phyloP scores from a whole-genome alignment of 2,888 invertebrate genomes.

The Sturmia bella region DNA sequence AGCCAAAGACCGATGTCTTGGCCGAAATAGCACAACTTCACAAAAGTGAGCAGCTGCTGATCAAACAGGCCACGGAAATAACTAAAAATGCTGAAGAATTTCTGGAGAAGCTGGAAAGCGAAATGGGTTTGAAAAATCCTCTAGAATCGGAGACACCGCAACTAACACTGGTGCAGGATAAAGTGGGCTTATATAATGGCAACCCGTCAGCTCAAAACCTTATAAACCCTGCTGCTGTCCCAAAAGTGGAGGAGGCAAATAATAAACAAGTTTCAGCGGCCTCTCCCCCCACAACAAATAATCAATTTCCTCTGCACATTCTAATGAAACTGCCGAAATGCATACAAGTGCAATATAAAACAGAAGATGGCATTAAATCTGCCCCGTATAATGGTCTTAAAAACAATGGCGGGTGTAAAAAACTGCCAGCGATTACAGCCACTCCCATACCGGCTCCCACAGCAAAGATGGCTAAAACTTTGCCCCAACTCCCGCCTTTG shows the following conservation, averaged over 20 bases:
- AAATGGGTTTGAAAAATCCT: constrained; percentile 65
- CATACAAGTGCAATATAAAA: constrained; percentile 67
- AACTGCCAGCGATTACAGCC: neutral
- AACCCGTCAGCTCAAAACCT: neutral
- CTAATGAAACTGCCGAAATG: constrained; percentile 67
- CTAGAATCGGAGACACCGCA: constrained; percentile 45
- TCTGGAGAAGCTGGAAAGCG: constrained; percentile 60
- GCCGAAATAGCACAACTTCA: constrained; percentile 66
- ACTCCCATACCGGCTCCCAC: constrained; percentile 4
- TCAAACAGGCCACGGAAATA: constrained; percentile 63
- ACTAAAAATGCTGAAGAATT: constrained; percentile 65
- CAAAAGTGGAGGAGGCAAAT: neutral
- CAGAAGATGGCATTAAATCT: constrained; percentile 62
- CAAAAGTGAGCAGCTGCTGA: constrained; percentile 63
- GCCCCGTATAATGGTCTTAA: constrained; percentile 61
- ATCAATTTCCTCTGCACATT: constrained; percentile 64
- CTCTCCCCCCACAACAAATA: constrained; percentile 23
- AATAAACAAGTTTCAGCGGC: neutral
- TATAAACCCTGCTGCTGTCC: constrained; percentile 3
- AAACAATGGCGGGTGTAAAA: constrained; percentile 47
- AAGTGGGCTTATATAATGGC: constrained; percentile 5
- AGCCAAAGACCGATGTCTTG: constrained; percentile 60
- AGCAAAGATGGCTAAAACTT: constrained; percentile 71
- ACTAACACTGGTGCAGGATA: constrained; percentile 52
- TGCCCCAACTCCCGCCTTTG: constrained; percentile 68